phyloP scores from a whole-genome alignment of 2,113 vertebrate genomes.

The Actenoides hombroni region DNA sequence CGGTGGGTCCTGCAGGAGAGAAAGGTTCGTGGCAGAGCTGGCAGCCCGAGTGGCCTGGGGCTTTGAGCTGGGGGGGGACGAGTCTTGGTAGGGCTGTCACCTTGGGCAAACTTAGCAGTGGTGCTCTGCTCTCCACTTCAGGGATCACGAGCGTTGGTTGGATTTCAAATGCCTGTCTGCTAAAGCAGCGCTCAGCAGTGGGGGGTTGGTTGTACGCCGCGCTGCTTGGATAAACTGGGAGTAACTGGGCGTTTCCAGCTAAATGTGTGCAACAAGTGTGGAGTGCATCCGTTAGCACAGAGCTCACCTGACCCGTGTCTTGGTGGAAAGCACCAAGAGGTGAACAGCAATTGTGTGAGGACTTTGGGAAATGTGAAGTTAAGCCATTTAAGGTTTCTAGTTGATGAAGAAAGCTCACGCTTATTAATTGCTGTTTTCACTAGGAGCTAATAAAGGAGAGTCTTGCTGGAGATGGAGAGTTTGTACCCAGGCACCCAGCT shows the following conservation, averaged over 20 bases:
- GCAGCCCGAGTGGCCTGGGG: not conserved
- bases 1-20: not conserved
- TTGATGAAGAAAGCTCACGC: not conserved
- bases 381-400: not conserved
- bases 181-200: conserved; percentile 7
- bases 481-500: not conserved
- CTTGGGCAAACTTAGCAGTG: not conserved
- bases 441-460: not conserved
- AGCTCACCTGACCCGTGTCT: conserved; percentile 33
- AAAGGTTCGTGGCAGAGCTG: not conserved
- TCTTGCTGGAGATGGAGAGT: conserved; percentile 18
- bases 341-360: conserved; percentile 28
- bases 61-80: not conserved
- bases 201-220: conserved; percentile 56
- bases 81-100: not conserved
- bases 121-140: not conserved
- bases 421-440: conserved; percentile 25
- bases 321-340: conserved; percentile 7
- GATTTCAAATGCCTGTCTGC: conserved; percentile 6
- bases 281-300: conserved; percentile 71
- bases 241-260: conserved; percentile 24
- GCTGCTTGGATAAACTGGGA: conserved; percentile 37
- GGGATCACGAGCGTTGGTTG: not conserved
- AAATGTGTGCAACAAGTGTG: conserved; percentile 64
- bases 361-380: conserved; percentile 58